Base-by-base conservation (phyloP, 2,888 invertebrate genomes). In the Spodoptera picta region DNA sequence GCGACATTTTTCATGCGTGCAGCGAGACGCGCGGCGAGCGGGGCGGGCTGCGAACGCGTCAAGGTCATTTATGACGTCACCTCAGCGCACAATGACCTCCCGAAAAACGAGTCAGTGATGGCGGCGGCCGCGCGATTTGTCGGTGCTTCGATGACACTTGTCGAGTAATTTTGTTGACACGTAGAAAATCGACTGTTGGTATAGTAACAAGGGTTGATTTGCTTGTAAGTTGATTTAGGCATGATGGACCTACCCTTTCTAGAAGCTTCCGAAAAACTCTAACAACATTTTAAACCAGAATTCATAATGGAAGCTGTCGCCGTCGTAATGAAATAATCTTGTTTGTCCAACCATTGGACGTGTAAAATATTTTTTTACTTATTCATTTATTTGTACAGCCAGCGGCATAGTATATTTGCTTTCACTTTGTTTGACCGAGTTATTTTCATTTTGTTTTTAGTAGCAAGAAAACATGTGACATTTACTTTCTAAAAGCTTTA, bases 21-120 rank as follows among this genome's bases (percentile, higher is more conserved):
- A 86, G 65, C 70, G 82, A 70, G 68, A 47, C 57, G 73, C 54
- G 74, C 69, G 67, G 75, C 73, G 73, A 73, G 71, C 76, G 79
- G 75, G 75, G 65, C 76, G 76, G 75, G 74, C 78, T 80, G 75
- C 86, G 85, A 82, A 81, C 89, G 87, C 90, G 87, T 91, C 95
- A 95, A 95, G 95, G 95, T 95, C 95, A 93, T 84, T 82, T 65
- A 85, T 94, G 93, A 94, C 94, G 94, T 94, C 92, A 93, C 85
- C 69, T 64, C 71, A 73, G 84, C 87, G 93, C 89, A 78, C 92
- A 90, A 87, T 91, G 93, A 94, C 93, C 95, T 90, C 91, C 90
- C 89, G 85, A 91, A 89, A 87, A 87, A 86, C 83, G 86, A 83
- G 83, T 81, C 83, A 80, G 82, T 82, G 80, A 84, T 85, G 87